Percentiles rank a stretch among this genome's conserved stretches.
Evolutionary conservation across 2,888 invertebrate genomes (phyloP).

Genomic region (Anorthoa munda): DNA sequence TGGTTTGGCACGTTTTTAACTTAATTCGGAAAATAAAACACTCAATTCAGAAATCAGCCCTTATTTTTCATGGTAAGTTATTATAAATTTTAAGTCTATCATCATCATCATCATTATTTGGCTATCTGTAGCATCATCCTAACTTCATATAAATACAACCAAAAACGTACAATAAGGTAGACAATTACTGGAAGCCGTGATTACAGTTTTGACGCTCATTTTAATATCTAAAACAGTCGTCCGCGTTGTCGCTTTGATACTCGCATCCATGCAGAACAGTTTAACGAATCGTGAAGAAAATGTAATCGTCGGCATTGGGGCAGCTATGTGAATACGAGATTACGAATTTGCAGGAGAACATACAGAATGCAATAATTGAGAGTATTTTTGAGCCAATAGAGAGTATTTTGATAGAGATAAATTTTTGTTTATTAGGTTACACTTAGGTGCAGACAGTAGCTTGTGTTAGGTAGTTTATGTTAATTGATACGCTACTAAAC

Average conservation of each 20-base stretch:
- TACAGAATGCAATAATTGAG: conserved; percentile 25
- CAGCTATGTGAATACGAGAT: conserved; percentile 45
- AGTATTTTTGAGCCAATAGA: not conserved
- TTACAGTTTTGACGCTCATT: not conserved
- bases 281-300: conserved; percentile 63
- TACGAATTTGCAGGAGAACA: not conserved
- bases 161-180: not conserved
- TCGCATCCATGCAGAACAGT: conserved; percentile 33
- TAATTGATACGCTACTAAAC: too few relatives aligned
- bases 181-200: not conserved
- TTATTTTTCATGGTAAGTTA: too few relatives aligned
- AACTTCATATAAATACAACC: not conserved
- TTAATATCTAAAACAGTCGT: conserved; percentile 25
- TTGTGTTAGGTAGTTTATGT: too few relatives aligned
- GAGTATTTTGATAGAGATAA: not conserved
- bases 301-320: conserved; percentile 50
- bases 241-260: not conserved
- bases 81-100: too few relatives aligned
- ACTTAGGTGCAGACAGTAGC: too few relatives aligned
- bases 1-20: too few relatives aligned
- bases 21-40: too few relatives aligned
- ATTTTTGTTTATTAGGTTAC: not conserved
- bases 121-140: too few relatives aligned
- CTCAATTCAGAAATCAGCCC: too few relatives aligned
- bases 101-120: too few relatives aligned